These are phyloP conservation scores for Rhopilema esculentum DNA, from an alignment of 30 jellyfish, hydroid and myxozoan species.

Conservation along the genomic window DNA sequence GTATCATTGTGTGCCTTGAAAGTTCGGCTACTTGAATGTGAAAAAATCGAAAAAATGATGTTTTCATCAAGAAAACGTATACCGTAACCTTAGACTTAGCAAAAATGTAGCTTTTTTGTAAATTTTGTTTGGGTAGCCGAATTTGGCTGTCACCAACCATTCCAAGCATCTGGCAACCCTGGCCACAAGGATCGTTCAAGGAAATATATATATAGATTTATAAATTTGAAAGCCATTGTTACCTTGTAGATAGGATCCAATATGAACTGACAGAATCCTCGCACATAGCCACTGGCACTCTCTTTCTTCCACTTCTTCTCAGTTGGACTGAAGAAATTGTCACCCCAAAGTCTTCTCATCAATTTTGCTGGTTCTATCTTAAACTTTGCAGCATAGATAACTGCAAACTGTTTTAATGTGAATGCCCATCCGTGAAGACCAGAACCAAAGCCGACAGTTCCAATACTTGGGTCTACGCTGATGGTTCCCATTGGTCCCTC, in stretches of 20 bases:
- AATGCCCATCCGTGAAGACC: slow-evolving; percentile 99
- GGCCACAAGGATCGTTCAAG: too few relatives aligned
- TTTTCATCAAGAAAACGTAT: too few relatives aligned
- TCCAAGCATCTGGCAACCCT: too few relatives aligned
- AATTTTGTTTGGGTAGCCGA: too few relatives aligned
- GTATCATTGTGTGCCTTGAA: too few relatives aligned
- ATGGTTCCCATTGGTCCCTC: slow-evolving; percentile 99
- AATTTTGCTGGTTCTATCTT: slow-evolving; percentile 90
- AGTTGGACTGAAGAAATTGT: slow-evolving; percentile 88
- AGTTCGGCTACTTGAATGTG: too few relatives aligned
- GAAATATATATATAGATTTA: too few relatives aligned
- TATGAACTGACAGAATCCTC: slow-evolving; percentile 95
- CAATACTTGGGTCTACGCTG: slow-evolving; percentile 94
- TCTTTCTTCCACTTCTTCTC: slow-evolving; percentile 97
- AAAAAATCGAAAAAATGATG: too few relatives aligned
- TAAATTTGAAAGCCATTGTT: background rate
- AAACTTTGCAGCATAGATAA: slow-evolving; percentile 92
- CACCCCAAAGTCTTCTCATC: slow-evolving; percentile 99
- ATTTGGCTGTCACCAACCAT: too few relatives aligned
- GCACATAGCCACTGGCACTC: slow-evolving; percentile 81
- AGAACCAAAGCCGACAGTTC: slow-evolving; percentile 99
- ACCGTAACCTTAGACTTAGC: too few relatives aligned
- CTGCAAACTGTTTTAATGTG: slow-evolving; percentile 96
- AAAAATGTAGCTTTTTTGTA: too few relatives aligned
- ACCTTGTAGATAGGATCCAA: slow-evolving; percentile 98